These are phyloP conservation scores for Danio jaintianensis DNA, from an alignment of 2,797 vertebrate genomes.

Conservation along the genomic window DNA sequence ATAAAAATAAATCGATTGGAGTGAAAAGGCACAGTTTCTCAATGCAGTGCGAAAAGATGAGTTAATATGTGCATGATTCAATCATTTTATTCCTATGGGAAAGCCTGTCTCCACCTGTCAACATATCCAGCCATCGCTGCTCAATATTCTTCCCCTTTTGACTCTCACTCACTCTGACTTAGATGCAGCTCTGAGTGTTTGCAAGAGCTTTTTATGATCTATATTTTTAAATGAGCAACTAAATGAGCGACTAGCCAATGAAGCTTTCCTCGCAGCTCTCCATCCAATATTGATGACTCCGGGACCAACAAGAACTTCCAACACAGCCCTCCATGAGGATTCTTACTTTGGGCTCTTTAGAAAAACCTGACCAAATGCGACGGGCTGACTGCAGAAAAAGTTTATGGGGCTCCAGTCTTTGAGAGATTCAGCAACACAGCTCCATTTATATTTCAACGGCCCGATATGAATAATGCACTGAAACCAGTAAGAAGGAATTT, in stretches of 20 bases:
- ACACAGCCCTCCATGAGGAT: constrained; percentile 57
- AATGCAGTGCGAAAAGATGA: constrained; percentile 8
- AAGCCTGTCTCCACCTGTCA: constrained; percentile 31
- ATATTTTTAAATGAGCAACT: constrained; percentile 54
- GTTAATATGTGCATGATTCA: constrained; percentile 42
- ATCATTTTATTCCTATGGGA: constrained; percentile 26
- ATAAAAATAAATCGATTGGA: constrained; percentile 29
- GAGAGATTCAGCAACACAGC: constrained; percentile 77
- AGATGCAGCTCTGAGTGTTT: constrained; percentile 8
- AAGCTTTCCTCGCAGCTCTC: constrained; percentile 27
- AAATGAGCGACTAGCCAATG: constrained; percentile 42
- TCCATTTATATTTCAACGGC: constrained; percentile 90
- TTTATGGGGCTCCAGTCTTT: constrained; percentile 66
- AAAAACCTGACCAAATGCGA: constrained; percentile 67
- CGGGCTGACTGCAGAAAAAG: constrained; percentile 65
- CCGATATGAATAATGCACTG: constrained; percentile 92
- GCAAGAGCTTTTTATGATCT: constrained; percentile 37
- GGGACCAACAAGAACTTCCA: constrained; percentile 63
- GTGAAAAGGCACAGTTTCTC: constrained; percentile 3
- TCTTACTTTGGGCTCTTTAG: constrained; percentile 50
- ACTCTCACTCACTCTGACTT: constrained; percentile 30
- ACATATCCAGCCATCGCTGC: constrained; percentile 28
- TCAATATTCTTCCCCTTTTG: constrained; percentile 48
- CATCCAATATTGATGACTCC: constrained; percentile 70
- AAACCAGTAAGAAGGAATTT: constrained; percentile 86